Base-by-base conservation (phyloP, 2,888 invertebrate genomes). In the Palloptera scutellata region DNA sequence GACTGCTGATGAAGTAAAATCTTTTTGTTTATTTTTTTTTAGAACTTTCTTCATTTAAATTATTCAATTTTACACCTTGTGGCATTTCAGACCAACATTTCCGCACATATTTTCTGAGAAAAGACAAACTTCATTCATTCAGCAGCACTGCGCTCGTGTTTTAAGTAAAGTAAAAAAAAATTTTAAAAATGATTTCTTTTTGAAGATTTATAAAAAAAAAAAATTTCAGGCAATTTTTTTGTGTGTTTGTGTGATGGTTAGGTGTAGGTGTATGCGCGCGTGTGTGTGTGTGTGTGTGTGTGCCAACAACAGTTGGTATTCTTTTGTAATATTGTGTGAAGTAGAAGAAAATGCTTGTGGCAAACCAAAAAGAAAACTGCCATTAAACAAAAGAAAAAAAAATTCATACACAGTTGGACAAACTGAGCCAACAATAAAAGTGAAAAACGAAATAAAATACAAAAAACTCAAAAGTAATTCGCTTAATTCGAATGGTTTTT, bases 11-110 rank as follows among this genome's bases (percentile, higher is more conserved):
- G 30, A 30, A 30, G 30, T 30, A 48, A 12, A 30, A 12, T 20
- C 30, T 55, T 20, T 20, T 48, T 30, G 8, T 53, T 62, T 12
- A 30, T 45, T 15, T 61, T 61, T 40, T 48, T 61, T 19, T n/a
- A 15, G 40, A 61, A 52, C 62, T 71, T 68, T 52, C 65, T 75
- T 74, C 73, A 75, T 80, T 79, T 79, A 77, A 79, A 80, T 79
- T 79, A 79, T 80, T 80, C 78, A 80, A 80, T 79, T 80, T 79
- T 79, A 77, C 80, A 79, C 80, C 80, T 80, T 79, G 77, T 75
- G 79, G 79, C 79, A 79, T 78, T 75, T 77, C 70, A 65, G 68
- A 70, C 74, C 63, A 30, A 20, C 19, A 43, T 10, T 54, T 10
- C 11, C 6, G 48, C 20, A 54, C 43, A 30, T 30, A 30, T 30